phyloP scores from a whole-genome alignment of 2,113 vertebrate species.

The Macroglossus sobrinus region DNA sequence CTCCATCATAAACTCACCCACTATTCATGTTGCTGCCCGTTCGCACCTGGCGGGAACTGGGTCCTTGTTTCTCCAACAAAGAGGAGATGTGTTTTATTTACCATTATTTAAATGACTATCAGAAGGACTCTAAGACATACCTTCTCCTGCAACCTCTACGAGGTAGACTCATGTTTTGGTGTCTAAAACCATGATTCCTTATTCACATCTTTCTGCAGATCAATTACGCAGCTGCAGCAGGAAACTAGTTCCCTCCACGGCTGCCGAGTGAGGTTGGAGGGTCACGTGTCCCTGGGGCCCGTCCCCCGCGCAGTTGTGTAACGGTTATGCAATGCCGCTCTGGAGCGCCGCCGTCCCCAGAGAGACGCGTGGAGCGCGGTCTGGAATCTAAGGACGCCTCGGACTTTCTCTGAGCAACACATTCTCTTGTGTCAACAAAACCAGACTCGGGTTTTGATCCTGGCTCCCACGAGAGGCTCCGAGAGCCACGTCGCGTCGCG shows the following conservation, averaged over 20 bases:
- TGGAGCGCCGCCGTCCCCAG: accelerated
- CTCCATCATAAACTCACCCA: accelerated
- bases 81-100: not conserved
- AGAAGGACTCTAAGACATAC: not conserved
- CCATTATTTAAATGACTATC: not conserved
- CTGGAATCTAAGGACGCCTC: not conserved
- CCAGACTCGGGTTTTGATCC: not conserved
- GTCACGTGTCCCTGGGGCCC: not conserved
- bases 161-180: not conserved
- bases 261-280: not conserved
- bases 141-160: not conserved
- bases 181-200: not conserved
- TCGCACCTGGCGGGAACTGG: accelerated
- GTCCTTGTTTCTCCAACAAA: not conserved
- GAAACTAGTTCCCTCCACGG: slow-evolving; percentile 23
- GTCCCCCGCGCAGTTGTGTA: not conserved
- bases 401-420: not conserved
- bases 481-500: accelerated
- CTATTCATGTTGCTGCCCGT: accelerated
- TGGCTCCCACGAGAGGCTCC: not conserved
- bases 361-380: accelerated
- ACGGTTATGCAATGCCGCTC: accelerated
- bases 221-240: not conserved
- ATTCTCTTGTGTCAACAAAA: not conserved
- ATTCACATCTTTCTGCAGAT: not conserved